Evolutionary conservation across 2,888 invertebrate species (phyloP).

Genomic region (Chloroclysta siterata): DNA sequence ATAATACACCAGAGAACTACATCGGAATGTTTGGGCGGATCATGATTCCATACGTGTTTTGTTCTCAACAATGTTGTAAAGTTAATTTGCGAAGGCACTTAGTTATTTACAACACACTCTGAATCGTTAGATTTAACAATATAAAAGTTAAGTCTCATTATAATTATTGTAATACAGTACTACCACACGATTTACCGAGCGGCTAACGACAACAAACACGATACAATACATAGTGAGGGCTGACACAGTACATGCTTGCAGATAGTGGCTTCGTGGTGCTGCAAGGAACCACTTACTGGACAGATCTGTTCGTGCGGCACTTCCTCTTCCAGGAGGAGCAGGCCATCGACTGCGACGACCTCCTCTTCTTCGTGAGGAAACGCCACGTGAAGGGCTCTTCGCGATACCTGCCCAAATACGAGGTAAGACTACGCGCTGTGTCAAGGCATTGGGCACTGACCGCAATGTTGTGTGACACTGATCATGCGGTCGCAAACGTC

Average conservation of each 20-base stretch:
- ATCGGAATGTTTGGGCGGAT: slow-evolving; percentile 1
- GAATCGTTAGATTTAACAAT: slow-evolving; percentile 13
- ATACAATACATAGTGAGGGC: not conserved
- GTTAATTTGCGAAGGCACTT: slow-evolving; percentile 37
- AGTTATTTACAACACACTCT: slow-evolving; percentile 27
- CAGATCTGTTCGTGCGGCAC: slow-evolving; percentile 96
- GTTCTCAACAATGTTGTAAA: slow-evolving; percentile 6
- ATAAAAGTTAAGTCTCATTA: slow-evolving; percentile 14
- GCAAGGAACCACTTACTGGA: slow-evolving; percentile 97
- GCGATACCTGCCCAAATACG: slow-evolving; percentile 94
- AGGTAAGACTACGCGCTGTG: slow-evolving; percentile 83
- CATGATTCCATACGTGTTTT: not conserved
- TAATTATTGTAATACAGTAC: not conserved
- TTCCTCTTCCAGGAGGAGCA: slow-evolving; percentile 96
- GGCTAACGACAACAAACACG: not conserved
- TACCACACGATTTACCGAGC: slow-evolving; percentile 5
- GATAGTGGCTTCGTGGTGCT: slow-evolving; percentile 96
- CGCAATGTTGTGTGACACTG: not conserved
- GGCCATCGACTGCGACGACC: slow-evolving; percentile 96
- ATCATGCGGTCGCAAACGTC: too few relatives aligned
- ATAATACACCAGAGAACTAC: slow-evolving; percentile 1
- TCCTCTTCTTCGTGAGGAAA: slow-evolving; percentile 97
- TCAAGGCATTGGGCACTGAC: not conserved
- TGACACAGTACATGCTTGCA: slow-evolving; percentile 60
- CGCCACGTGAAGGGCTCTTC: slow-evolving; percentile 95